Base-by-base conservation (phyloP, 2,888 invertebrate species). In the Drosophila leonis region DNA sequence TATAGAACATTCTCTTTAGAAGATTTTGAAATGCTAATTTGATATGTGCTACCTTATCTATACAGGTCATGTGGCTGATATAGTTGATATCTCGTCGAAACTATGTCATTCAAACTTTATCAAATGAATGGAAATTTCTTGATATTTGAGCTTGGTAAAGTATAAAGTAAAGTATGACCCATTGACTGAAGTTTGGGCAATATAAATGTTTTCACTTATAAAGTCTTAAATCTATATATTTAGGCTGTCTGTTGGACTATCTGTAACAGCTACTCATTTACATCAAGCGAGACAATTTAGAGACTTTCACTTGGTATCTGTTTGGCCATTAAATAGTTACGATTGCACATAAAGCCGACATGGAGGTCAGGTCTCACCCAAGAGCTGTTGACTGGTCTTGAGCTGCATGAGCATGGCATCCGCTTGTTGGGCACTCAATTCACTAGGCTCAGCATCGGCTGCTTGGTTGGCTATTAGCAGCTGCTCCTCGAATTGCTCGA, bases 401-500 rank as follows among this genome's bases (percentile, higher is more conserved):
- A 96, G 92, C 80, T 95, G 94, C 68, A 93, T 93, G 33, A 96
- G 91, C 75, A 95, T 94, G 3, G 91, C 90, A 29, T 93, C 94
- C 8, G 95, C 95, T 55, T 95, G 94, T 55, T 57, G 71, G 59
- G 80, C 71, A 7, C 71, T 64, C 54, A 85, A 8, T 4, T 68
- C 65, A n/a, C 80, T 75, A 33, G 82, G 82, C 51, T 69, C 81
- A n/a, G 80, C 85, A 8, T 78, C 82, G 33, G 72, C 64, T 6
- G 81, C 77, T 12, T 71, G 72, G 31, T 66, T 71, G 3, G 74
- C 94, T 2, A 95, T 95, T 94, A 95, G 95, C 62, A 95, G 94
- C 69, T 96, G 92, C 52, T 94, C 94, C 88, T 96, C 95, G 83
- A 96, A 96, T 12, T 97, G 96, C 4, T 96, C 95, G 48, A 96